phyloP scores from a whole-genome alignment of 2,113 vertebrate genomes.

The Apaloderma vittatum region DNA sequence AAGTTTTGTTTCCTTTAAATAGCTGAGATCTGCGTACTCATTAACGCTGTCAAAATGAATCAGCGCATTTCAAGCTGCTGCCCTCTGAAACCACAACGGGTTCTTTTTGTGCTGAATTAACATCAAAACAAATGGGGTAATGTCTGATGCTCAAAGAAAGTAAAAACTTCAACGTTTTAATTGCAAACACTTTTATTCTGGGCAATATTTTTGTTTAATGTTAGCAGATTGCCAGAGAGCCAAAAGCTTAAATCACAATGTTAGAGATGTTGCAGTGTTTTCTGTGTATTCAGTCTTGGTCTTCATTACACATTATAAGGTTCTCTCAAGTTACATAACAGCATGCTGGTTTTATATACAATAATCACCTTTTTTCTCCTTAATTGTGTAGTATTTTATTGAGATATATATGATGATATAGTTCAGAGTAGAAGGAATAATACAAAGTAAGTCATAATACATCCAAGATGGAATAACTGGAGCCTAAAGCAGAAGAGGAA shows the following conservation, averaged over 20 bases:
- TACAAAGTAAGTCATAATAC: neutral
- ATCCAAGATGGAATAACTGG: neutral
- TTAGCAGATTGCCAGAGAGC: neutral
- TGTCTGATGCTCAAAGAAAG: neutral
- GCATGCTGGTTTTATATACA: neutral
- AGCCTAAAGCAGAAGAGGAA: neutral
- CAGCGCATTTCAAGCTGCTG: neutral
- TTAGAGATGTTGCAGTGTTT: neutral
- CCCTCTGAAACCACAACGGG: neutral
- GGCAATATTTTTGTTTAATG: neutral
- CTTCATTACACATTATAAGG: neutral
- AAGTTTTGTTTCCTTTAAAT: neutral
- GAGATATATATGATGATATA: neutral
- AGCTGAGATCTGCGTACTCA: rapidly evolving
- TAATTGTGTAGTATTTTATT: neutral
- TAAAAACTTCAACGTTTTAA: neutral
- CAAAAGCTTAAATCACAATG: neutral
- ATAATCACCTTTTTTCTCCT: neutral
- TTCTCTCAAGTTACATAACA: neutral
- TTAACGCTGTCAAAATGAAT: neutral
- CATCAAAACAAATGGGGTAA: neutral
- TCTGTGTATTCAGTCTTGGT: neutral
- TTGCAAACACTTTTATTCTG: neutral
- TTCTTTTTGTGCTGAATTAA: neutral
- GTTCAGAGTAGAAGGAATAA: neutral